A percentile compares a stretch with the other conserved stretches of the same genome.
Evolutionary conservation across 2,888 invertebrate species (phyloP).

Genomic region (Hyppa rectilinea): DNA sequence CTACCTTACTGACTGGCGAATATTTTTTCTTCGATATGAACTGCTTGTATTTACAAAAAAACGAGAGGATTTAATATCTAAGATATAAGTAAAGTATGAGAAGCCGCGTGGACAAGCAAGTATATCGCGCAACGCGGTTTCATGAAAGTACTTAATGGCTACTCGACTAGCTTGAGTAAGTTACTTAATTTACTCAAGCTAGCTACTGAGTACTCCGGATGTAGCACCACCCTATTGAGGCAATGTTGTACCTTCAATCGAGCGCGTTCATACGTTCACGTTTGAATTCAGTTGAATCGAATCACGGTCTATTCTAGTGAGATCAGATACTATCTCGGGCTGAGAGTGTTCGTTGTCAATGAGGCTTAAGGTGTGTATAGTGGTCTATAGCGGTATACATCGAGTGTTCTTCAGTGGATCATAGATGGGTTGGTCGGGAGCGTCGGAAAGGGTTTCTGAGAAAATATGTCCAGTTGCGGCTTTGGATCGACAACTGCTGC

Average conservation of each 20-base stretch:
- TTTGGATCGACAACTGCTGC: neutral
- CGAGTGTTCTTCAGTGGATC: constrained; percentile 6
- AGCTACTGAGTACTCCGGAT: neutral
- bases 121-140: too few species aligned
- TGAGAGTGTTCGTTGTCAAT: constrained; percentile 2
- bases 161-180: too few species aligned
- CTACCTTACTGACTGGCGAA: neutral
- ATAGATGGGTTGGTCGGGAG: neutral
- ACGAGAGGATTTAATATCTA: neutral
- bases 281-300: constrained; percentile 22
- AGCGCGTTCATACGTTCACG: constrained; percentile 18
- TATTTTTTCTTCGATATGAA: neutral
- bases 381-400: neutral
- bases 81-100: neutral
- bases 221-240: constrained; percentile 1
- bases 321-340: constrained; percentile 18
- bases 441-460: neutral
- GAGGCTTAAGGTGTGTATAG: constrained; percentile 24
- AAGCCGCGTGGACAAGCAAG: neutral
- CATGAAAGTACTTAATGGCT: too few species aligned
- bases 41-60: neutral
- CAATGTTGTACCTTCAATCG: constrained; percentile 29
- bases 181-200: too few species aligned
- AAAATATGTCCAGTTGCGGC: neutral
- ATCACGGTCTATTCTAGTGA: constrained; percentile 34